Conservation (phyloP, 2,797 vertebrate genomes). For the Eupleurogrammus muticus region DNA sequence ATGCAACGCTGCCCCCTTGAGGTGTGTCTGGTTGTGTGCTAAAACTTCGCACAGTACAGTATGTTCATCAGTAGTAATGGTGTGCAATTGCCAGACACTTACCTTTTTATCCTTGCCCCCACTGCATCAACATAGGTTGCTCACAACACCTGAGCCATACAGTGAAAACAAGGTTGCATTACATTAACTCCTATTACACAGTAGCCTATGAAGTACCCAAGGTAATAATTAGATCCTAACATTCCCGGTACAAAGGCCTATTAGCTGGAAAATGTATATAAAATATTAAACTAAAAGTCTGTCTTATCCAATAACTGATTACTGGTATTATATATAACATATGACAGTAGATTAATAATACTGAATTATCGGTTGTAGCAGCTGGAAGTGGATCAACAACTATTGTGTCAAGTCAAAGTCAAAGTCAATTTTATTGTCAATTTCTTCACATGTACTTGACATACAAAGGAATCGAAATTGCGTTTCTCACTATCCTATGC, state of each 20-base stretch:
- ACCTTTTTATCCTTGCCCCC: not conserved
- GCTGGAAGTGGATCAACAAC: too few species aligned
- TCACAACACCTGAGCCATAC: not conserved
- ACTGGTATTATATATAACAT: too few species aligned
- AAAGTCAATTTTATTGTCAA: too few species aligned
- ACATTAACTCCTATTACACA: not conserved
- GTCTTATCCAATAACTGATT: too few species aligned
- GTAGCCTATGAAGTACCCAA: not conserved
- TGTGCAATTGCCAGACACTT: not conserved
- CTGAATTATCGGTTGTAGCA: too few species aligned
- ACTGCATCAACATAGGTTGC: not conserved
- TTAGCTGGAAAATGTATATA: too few species aligned
- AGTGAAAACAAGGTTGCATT: not conserved
- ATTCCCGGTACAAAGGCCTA: not conserved
- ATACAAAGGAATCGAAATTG: too few species aligned
- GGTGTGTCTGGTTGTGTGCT: slow-evolving; percentile 18
- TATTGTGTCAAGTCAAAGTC: too few species aligned
- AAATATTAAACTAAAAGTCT: too few species aligned
- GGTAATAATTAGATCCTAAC: not conserved
- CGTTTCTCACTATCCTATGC: too few species aligned
- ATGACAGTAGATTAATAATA: too few species aligned
- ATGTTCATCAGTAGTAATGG: not conserved
- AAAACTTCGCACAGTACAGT: not conserved
- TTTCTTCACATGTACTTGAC: too few species aligned
- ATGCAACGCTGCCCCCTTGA: slow-evolving; percentile 64